A percentile compares a stretch with the other conserved stretches of the same genome.
phyloP scores from a whole-genome alignment of 2,888 invertebrate genomes.

The Drosophila parthenogenetica region DNA sequence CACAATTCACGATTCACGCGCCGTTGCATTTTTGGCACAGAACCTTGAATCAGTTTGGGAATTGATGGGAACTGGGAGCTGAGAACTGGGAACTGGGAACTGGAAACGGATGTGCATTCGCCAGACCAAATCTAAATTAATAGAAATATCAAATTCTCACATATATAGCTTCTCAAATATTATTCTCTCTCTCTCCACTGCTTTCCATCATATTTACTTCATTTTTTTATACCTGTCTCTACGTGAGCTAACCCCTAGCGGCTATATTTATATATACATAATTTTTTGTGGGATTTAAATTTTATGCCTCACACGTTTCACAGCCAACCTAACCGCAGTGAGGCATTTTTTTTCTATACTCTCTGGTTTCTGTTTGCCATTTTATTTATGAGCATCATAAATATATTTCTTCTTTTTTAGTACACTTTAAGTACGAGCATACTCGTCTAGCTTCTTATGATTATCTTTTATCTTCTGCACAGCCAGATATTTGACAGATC shows the following conservation, averaged over 20 bases:
- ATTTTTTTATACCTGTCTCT: constrained; percentile 43
- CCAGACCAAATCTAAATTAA: constrained; percentile 67
- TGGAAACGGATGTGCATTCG: constrained; percentile 64
- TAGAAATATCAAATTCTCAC: constrained; percentile 76
- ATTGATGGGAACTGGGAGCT: constrained; percentile 49
- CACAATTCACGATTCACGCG: constrained; percentile 55
- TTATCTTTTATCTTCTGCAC: constrained; percentile 68
- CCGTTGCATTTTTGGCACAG: constrained; percentile 52
- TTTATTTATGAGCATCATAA: constrained; percentile 79
- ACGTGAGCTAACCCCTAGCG: constrained; percentile 62
- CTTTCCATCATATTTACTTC: not conserved
- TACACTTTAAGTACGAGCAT: constrained; percentile 55
- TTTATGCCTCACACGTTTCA: constrained; percentile 75
- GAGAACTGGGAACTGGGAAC: not conserved
- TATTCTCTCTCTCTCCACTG: constrained; percentile 5
- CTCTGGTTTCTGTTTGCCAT: constrained; percentile 55
- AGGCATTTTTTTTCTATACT: constrained; percentile 33
- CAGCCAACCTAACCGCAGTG: constrained; percentile 12
- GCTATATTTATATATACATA: constrained; percentile 5
- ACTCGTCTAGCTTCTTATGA: constrained; percentile 53
- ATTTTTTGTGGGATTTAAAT: constrained; percentile 43
- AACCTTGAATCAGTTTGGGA: constrained; percentile 45
- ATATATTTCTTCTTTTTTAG: constrained; percentile 57
- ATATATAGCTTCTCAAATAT: constrained; percentile 45
- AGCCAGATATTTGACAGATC: constrained; percentile 50